A percentile compares a stretch with the other conserved stretches of the same genome.
These are phyloP conservation scores for Monochamus alternatus DNA, from an alignment of 2,888 invertebrate species.

Conservation along the genomic window DNA sequence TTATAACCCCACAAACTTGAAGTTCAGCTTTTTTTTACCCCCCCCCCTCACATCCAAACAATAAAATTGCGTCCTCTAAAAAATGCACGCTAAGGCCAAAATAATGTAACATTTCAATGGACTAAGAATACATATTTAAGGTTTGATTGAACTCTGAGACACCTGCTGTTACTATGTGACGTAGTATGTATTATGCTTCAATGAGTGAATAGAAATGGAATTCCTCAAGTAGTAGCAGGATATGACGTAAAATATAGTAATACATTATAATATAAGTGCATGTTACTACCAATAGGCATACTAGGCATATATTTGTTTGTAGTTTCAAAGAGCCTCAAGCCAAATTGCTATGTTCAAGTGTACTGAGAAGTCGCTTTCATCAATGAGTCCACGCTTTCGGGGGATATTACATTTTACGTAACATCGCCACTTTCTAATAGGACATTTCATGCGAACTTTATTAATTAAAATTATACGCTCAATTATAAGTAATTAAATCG, in stretches of 20 bases:
- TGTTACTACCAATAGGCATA: not conserved
- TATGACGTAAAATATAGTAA: slow-evolving; percentile 3
- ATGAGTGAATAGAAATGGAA: not conserved
- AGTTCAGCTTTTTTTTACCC: too few species aligned
- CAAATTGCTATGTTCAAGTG: not conserved
- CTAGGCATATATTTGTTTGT: not conserved
- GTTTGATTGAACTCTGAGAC: too few species aligned
- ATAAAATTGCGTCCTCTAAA: too few species aligned
- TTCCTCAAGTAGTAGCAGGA: not conserved
- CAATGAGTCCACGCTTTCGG: not conserved
- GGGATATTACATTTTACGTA: slow-evolving; percentile 6
- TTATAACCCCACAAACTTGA: too few species aligned
- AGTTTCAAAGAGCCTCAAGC: slow-evolving; percentile 7
- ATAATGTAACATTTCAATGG: too few species aligned
- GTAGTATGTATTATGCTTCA: too few species aligned
- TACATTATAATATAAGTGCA: not conserved
- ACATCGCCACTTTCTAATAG: slow-evolving; percentile 19
- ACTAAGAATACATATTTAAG: too few species aligned
- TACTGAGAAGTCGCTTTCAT: slow-evolving; percentile 20
- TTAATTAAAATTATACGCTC: slow-evolving; percentile 2
- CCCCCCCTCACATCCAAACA: too few species aligned
- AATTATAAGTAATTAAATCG: slow-evolving; percentile 22
- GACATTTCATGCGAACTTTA: slow-evolving; percentile 3
- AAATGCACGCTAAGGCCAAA: too few species aligned
- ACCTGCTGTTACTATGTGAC: too few species aligned